Percentiles rank a stretch among this genome's conserved stretches.
These are phyloP conservation scores for Drosophila cognata DNA, from an alignment of 2,888 invertebrate species.

Conservation along the genomic window DNA sequence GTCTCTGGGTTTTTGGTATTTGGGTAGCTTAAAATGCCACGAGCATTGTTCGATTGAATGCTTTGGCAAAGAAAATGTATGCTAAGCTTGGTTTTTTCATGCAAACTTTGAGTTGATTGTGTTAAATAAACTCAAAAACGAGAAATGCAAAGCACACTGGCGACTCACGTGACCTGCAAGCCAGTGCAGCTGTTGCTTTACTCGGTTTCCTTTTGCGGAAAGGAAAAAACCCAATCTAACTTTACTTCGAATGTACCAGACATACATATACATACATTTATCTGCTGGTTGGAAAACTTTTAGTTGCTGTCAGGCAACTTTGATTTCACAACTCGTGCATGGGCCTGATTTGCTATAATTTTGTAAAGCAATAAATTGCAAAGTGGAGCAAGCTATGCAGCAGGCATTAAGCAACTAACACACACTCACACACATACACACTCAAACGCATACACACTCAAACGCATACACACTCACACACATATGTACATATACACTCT, in stretches of 20 bases:
- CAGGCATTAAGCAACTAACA: conserved; percentile 51
- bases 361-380: conserved; percentile 69
- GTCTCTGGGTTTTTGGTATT: background rate
- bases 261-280: conserved; percentile 5
- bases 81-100: conserved; percentile 27
- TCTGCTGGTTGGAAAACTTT: conserved; percentile 50
- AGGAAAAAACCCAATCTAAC: conserved; percentile 72
- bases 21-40: background rate
- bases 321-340: conserved; percentile 68
- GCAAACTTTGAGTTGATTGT: conserved; percentile 24
- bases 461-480: conserved; percentile 8
- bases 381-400: conserved; percentile 57
- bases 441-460: conserved; percentile 10
- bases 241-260: conserved; percentile 36
- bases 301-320: conserved; percentile 50
- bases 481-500: background rate
- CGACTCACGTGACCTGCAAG: conserved; percentile 66
- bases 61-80: conserved; percentile 9
- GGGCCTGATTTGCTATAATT: conserved; percentile 75
- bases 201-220: conserved; percentile 9
- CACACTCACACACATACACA: background rate
- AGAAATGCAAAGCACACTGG: conserved; percentile 45
- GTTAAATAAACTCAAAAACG: conserved; percentile 48
- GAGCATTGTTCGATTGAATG: conserved; percentile 25
- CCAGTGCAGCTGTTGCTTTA: conserved; percentile 41